Conservation (phyloP, 2,113 vertebrate genomes). For the Phylloscopus whistleri region DNA sequence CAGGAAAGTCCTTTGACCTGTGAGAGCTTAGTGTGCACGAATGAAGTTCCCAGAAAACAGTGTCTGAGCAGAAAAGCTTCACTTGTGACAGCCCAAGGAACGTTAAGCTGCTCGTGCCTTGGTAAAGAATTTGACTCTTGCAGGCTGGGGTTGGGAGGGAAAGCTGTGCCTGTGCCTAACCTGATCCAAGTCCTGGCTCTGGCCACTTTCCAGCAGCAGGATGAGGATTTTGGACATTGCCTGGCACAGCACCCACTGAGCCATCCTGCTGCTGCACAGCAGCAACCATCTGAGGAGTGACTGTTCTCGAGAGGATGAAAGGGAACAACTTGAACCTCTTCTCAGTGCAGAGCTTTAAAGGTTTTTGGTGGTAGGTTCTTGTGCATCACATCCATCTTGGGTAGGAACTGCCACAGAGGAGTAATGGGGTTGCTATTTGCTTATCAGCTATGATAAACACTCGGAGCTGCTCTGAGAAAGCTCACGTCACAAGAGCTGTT, state of each 20-base stretch:
- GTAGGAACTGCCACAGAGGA: neutral
- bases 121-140: neutral
- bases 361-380: fast-evolving
- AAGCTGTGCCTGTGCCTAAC: fast-evolving
- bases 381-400: neutral
- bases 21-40: neutral
- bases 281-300: neutral
- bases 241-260: neutral
- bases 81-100: neutral
- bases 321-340: neutral
- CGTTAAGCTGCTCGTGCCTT: fast-evolving
- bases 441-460: conserved; percentile 8
- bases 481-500: neutral
- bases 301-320: neutral
- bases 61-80: neutral
- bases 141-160: neutral
- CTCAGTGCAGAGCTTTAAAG: neutral
- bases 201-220: neutral
- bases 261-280: neutral
- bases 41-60: neutral
- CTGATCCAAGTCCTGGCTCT: neutral
- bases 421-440: neutral
- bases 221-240: neutral
- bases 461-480: neutral
- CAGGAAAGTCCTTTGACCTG: neutral